Base-by-base conservation (phyloP, 1,140 invertebrate species). In the Ostrea edulis region DNA sequence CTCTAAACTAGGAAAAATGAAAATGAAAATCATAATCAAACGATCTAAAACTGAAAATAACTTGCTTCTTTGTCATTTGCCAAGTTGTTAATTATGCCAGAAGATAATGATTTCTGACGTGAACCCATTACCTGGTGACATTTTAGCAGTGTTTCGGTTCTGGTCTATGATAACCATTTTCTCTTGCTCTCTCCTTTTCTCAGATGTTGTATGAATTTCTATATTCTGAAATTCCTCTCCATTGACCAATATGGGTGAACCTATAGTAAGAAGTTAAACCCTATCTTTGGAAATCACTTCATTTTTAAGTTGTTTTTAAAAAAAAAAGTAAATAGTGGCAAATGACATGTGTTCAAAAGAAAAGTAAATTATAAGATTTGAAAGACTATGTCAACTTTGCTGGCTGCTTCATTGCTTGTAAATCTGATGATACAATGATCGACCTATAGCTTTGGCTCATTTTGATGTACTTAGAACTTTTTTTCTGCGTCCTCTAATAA, bases 141-240 rank as follows among this genome's bases (percentile, higher is more conserved):
- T 62, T 87, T 90, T 89, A 51, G 88, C 85, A n/a, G 90, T 88
- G 62, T 92, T 92, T 82, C 89, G 86, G 82, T 91, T 92, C 88
- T 90, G 88, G 84, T 92, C 91, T 14, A 90, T 62, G 55, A 54
- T 90, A 12, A 90, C 81, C 55, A 35, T 51, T 44, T 55, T 35
- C 52, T 85, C 17, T 44, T 35, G 25, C n/a, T 52, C 65, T 71
- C 65, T 84, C n/a, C 20, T 84, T 71, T 81, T 53, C 14, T 85
- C 82, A 9, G 62, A 82, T 12, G 87, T 83, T 22, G 65, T 88
- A n/a, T 90, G 86, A 25, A 95, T 92, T 86, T 95, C 94, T 44
- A 94, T 94, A 88, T 94, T 95, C 87, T 94, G 93, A 92, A 94
- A 95, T 91, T 95, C 94, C 89, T 95, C 94, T 54, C 94, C 94